These are phyloP conservation scores for Brachylomia viminalis DNA, from an alignment of 2,888 invertebrate species.

Conservation along the genomic window DNA sequence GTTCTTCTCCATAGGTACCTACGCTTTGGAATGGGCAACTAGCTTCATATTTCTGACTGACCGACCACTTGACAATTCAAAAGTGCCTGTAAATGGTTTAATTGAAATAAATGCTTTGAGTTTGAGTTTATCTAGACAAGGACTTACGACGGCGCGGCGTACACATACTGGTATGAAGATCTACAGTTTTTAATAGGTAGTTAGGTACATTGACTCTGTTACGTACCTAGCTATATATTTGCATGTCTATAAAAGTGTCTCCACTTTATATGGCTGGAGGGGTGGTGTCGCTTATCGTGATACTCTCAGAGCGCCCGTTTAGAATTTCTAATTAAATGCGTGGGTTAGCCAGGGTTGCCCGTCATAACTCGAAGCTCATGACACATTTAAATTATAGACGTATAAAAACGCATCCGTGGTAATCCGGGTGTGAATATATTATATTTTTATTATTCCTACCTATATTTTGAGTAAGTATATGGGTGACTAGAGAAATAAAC, in stretches of 20 bases:
- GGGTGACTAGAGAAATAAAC: background rate
- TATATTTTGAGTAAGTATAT: background rate
- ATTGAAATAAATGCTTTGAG: too few species aligned
- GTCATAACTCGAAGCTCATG: constrained; percentile 42
- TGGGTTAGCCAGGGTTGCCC: constrained; percentile 44
- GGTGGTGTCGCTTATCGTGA: constrained; percentile 52
- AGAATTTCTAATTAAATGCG: constrained; percentile 64
- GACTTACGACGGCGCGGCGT: background rate
- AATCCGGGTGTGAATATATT: constrained; percentile 33
- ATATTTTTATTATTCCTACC: background rate
- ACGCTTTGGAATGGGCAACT: too few species aligned
- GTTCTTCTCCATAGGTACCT: too few species aligned
- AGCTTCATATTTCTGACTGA: too few species aligned
- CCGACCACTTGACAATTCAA: too few species aligned
- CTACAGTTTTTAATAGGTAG: constrained; percentile 29
- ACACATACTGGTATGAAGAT: background rate
- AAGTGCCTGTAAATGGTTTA: too few species aligned
- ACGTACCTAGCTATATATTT: constrained; percentile 34
- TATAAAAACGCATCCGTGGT: constrained; percentile 49
- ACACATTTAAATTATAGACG: constrained; percentile 48
- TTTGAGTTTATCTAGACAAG: background rate
- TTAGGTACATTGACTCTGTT: constrained; percentile 2
- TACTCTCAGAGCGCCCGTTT: constrained; percentile 58
- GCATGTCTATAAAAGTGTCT: constrained; percentile 60
- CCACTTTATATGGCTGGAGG: constrained; percentile 42